Evolutionary conservation across 2,888 invertebrate genomes (phyloP).

Genomic region (Monoplex corrugatus): DNA sequence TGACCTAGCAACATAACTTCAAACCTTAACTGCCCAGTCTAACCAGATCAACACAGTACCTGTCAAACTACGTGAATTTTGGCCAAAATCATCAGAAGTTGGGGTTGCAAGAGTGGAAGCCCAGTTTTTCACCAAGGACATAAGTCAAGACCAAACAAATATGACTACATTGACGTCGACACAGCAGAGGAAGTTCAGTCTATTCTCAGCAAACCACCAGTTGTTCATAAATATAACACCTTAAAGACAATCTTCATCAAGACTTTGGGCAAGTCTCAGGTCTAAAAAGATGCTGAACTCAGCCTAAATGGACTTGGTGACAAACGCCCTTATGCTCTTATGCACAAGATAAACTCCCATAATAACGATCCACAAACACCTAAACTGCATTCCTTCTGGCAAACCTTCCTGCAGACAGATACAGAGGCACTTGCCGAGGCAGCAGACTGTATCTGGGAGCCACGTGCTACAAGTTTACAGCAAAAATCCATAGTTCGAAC

Average conservation of each 20-base stretch:
- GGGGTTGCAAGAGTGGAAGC: conserved; percentile 40
- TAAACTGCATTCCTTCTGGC: conserved; percentile 38
- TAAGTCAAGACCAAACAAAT: conserved; percentile 47
- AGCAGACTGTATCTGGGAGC: conserved; percentile 41
- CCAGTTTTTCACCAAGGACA: conserved; percentile 34
- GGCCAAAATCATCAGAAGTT: conserved; percentile 27
- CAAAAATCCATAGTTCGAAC: background rate
- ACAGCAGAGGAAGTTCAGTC: conserved; percentile 40
- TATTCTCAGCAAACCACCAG: background rate
- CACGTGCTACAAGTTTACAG: background rate
- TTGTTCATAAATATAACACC: background rate
- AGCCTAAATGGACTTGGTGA: conserved; percentile 43
- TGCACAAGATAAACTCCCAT: conserved; percentile 35
- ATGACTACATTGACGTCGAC: conserved; percentile 39
- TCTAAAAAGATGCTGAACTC: conserved; percentile 32
- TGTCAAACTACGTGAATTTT: conserved; percentile 40
- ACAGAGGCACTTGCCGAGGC: conserved; percentile 27
- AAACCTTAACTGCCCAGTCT: background rate
- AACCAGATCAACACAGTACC: conserved; percentile 23
- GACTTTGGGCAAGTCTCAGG: conserved; percentile 45
- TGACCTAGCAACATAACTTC: background rate
- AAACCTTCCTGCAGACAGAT: conserved; percentile 37
- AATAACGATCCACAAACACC: conserved; percentile 42
- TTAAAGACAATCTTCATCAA: background rate
- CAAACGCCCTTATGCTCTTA: conserved; percentile 9